phyloP scores from a whole-genome alignment of 92 coral and sea anemone species.

The Siderastrea siderea region DNA sequence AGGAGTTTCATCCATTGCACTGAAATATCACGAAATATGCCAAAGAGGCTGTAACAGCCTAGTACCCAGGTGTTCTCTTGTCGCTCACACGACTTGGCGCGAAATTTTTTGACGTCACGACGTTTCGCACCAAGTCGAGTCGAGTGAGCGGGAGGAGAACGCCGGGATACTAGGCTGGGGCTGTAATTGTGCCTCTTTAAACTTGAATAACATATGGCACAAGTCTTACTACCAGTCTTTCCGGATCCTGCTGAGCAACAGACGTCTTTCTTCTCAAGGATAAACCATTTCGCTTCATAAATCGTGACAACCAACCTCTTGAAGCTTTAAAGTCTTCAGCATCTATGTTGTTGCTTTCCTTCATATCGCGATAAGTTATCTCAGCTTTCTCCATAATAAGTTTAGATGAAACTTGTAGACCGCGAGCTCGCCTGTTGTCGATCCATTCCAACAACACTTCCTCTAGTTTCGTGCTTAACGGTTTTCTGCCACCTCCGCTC shows the following conservation, averaged over 20 bases:
- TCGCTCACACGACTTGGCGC: too few relatives aligned
- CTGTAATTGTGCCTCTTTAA: conserved; percentile 55
- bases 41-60: neutral
- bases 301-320: neutral
- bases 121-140: too few relatives aligned
- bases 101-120: too few relatives aligned
- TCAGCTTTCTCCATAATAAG: too few relatives aligned
- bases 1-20: conserved; percentile 71
- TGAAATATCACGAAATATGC: neutral
- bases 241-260: neutral
- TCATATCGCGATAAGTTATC: neutral
- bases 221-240: conserved; percentile 56
- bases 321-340: neutral
- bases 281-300: conserved; percentile 1
- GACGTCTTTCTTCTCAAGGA: neutral
- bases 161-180: neutral
- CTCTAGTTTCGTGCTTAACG: too few relatives aligned
- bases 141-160: too few relatives aligned
- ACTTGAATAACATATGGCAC: conserved; percentile 72
- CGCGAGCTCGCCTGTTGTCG: too few relatives aligned
- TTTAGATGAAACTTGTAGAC: too few relatives aligned
- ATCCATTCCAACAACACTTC: too few relatives aligned
- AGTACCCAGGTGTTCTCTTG: too few relatives aligned
- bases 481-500: too few relatives aligned
- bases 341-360: neutral